A percentile compares a stretch with the other conserved stretches of the same genome.
Conservation (phyloP, 2,888 invertebrate species). For the Chromoteleia sp. region DNA sequence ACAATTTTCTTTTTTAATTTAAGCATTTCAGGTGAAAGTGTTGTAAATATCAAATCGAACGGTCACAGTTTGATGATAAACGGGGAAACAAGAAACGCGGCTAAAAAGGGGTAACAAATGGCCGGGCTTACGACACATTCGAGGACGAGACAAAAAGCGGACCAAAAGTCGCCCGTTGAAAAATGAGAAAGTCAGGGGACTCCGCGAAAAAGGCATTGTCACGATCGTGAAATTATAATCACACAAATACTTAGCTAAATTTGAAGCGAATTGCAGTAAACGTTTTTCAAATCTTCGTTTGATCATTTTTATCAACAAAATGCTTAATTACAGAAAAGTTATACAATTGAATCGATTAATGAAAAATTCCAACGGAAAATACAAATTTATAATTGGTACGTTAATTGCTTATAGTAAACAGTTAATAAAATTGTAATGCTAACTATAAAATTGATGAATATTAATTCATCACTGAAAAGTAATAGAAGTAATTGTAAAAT, state of each 20-base stretch:
- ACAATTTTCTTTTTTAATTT: slow-evolving; percentile 12
- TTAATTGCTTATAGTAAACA: too few species aligned
- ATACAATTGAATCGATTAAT: too few species aligned
- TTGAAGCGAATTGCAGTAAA: neutral
- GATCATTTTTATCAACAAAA: too few species aligned
- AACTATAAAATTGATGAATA: too few species aligned
- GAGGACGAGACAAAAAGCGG: slow-evolving; percentile 48
- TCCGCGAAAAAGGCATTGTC: slow-evolving; percentile 36
- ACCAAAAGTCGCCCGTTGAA: slow-evolving; percentile 51
- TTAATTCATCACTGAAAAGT: too few species aligned
- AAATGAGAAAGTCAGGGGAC: slow-evolving; percentile 50
- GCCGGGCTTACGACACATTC: slow-evolving; percentile 51
- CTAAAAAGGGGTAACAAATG: slow-evolving; percentile 55
- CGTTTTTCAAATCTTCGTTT: neutral
- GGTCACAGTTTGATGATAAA: slow-evolving; percentile 52
- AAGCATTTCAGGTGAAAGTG: slow-evolving; percentile 35
- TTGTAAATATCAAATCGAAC: slow-evolving; percentile 49
- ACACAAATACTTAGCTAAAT: slow-evolving; percentile 18
- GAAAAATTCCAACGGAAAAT: too few species aligned
- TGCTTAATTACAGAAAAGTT: too few species aligned
- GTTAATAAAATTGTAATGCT: too few species aligned
- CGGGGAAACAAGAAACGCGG: slow-evolving; percentile 48
- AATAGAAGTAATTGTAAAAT: too few species aligned
- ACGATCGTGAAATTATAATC: slow-evolving; percentile 48
- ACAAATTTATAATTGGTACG: too few species aligned